Evolutionary conservation across 2,113 vertebrate species (phyloP).

Genomic region (Megatriorchis doriae): DNA sequence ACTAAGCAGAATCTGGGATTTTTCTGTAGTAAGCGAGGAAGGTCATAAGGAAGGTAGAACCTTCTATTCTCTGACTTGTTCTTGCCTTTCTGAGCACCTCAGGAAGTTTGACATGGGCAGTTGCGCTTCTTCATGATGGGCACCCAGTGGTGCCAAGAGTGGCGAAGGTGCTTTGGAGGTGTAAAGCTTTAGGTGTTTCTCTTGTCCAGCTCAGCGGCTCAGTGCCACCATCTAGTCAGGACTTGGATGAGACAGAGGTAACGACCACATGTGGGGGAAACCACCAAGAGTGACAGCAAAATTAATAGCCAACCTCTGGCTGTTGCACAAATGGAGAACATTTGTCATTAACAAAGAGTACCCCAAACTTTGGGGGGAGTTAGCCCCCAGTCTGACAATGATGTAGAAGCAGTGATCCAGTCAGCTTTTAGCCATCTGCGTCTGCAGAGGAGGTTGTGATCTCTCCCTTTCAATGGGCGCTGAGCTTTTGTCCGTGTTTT

Average conservation of each 20-base stretch:
- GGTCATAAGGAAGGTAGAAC: not conserved
- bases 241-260: not conserved
- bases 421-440: slow-evolving; percentile 11
- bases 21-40: not conserved
- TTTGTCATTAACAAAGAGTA: not conserved
- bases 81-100: not conserved
- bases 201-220: not conserved
- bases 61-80: not conserved
- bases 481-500: not conserved
- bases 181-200: not conserved
- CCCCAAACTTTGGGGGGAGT: slow-evolving; percentile 19
- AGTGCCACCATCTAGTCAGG: not conserved
- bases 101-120: not conserved
- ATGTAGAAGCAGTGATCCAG: not conserved
- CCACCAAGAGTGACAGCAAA: slow-evolving; percentile 12
- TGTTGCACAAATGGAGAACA: not conserved
- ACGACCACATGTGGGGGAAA: not conserved
- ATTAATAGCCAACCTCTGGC: slow-evolving; percentile 22
- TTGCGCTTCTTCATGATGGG: not conserved
- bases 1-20: not conserved
- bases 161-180: not conserved
- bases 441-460: not conserved
- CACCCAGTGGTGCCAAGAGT: not conserved
- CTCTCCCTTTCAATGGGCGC: not conserved
- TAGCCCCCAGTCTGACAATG: not conserved